A percentile compares a stretch with the other conserved stretches of the same genome.
Conservation (phyloP, 2,888 invertebrate genomes). For the Sarcophaga carnaria region DNA sequence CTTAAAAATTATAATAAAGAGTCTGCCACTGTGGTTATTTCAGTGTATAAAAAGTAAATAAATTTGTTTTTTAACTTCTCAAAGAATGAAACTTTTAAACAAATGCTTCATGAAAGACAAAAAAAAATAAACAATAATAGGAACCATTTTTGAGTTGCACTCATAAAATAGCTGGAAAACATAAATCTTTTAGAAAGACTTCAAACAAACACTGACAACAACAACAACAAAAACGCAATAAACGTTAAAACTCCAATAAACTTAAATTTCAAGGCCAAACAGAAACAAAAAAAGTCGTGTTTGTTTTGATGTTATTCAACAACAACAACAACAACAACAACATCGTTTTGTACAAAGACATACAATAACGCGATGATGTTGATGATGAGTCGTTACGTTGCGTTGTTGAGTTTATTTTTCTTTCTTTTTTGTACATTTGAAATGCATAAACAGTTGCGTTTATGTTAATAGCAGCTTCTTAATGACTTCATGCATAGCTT, state of each 20-base stretch:
- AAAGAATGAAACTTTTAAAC: not conserved
- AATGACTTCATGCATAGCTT: too few species aligned
- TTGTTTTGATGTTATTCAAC: not conserved
- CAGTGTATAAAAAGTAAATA: not conserved
- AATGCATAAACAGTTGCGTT: too few species aligned
- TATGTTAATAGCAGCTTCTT: too few species aligned
- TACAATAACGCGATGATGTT: too few species aligned
- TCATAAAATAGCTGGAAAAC: slow-evolving; percentile 9
- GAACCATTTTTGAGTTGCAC: slow-evolving; percentile 21
- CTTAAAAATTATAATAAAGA: too few species aligned
- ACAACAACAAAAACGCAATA: not conserved
- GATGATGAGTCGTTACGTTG: slow-evolving; percentile 23
- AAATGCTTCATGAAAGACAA: not conserved
- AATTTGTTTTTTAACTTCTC: not conserved
- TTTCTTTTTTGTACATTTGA: too few species aligned
- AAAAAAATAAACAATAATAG: not conserved
- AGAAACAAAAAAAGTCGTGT: not conserved
- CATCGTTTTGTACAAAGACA: too few species aligned
- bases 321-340: not conserved
- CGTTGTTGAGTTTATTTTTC: too few species aligned
- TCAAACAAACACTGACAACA: not conserved
- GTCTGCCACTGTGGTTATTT: too few species aligned
- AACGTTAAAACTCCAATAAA: not conserved
- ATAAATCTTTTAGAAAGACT: slow-evolving; percentile 38
- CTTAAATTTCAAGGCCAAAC: slow-evolving; percentile 19